Evolutionary conservation across 64 coral and sea anemone genomes (phyloP), one percentile per base, ranked within the genome.

Genomic region (Montipora efflorescens): DNA sequence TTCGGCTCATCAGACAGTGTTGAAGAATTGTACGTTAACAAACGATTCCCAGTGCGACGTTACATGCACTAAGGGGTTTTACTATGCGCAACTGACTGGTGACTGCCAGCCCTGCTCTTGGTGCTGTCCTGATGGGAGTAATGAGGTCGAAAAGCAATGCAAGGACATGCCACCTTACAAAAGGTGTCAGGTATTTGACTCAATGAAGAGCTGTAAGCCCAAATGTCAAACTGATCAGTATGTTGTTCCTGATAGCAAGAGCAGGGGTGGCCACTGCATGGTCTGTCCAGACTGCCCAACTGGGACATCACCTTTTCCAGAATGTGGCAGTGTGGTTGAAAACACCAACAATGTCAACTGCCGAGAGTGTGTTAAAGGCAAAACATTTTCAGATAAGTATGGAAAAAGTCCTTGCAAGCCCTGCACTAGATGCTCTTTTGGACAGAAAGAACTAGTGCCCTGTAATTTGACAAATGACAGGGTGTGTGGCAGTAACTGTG

Each of bases 401-500:
- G 84, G 67, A 4, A 76, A 66, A 22, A 49, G 59, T 62, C 16
- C 83, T 36, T 93, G 92, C 51, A 88, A 71, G 9, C 8, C 74
- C 3, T 93, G 92, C n/a, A 68, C 84, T 64, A 48, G 4, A 48
- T 93, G 92, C 88, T 64, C 67, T 36, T 16, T 74, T 81, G 92
- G 92, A 21, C 80, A 93, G 52, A 81, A 59, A 78, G 74, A 71
- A 23, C 58, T 87, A 47, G 79, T 14, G 69, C 55, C 61, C 11
- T 93, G 92, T 73, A 93, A 81, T 50, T 22, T 23, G 67, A 93
- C 92, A 7, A 84, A 81, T 59, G 92, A 93, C 52, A 93, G 74
- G 12, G 74, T 93, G 18, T 93, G 92, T 1, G 28, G 28, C 79
- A 84, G 92, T 21, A 22, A 74, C 43, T 93, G 92, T 59, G 15